These are phyloP conservation scores for Poecilia latipinna DNA, from an alignment of 2,113 vertebrate species.

Conservation along the genomic window DNA sequence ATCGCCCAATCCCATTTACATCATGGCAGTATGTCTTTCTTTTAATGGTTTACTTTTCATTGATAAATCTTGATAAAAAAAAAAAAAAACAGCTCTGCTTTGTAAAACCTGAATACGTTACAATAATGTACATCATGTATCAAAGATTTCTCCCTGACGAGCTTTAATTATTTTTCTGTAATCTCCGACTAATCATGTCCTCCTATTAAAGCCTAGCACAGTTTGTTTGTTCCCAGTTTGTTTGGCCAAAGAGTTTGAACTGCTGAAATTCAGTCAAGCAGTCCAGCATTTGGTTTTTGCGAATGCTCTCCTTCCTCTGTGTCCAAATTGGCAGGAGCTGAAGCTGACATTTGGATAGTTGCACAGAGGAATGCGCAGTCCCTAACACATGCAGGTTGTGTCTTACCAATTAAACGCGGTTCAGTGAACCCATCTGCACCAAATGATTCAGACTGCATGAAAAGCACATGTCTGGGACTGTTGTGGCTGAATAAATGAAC, in stretches of 20 bases:
- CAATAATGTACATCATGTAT: not conserved
- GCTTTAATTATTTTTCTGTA: not conserved
- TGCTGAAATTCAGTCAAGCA: not conserved
- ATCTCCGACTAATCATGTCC: constrained; percentile 5
- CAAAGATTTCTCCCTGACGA: not conserved
- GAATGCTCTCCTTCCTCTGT: constrained; percentile 8
- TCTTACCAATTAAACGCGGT: constrained; percentile 53
- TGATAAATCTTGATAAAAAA: too few species aligned
- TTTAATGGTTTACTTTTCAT: not conserved
- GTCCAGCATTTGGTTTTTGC: constrained; percentile 5
- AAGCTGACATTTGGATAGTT: constrained; percentile 50
- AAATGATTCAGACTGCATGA: constrained; percentile 41
- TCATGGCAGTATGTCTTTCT: not conserved
- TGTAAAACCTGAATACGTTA: too few species aligned
- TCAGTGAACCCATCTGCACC: constrained; percentile 59
- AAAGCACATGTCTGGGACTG: constrained; percentile 39
- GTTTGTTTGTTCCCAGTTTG: not conserved
- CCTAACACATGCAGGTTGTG: constrained; percentile 42
- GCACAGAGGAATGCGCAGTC: constrained; percentile 34
- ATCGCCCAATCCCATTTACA: too few species aligned
- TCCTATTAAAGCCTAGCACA: constrained; percentile 6
- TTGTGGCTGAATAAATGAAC: constrained; percentile 54
- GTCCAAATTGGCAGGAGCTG: constrained; percentile 34
- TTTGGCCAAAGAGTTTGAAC: not conserved
- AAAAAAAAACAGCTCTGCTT: not conserved